Evolutionary conservation across 2,888 invertebrate genomes (phyloP), one percentile per base, ranked within the genome.

Genomic region (Callyntrura sp.): DNA sequence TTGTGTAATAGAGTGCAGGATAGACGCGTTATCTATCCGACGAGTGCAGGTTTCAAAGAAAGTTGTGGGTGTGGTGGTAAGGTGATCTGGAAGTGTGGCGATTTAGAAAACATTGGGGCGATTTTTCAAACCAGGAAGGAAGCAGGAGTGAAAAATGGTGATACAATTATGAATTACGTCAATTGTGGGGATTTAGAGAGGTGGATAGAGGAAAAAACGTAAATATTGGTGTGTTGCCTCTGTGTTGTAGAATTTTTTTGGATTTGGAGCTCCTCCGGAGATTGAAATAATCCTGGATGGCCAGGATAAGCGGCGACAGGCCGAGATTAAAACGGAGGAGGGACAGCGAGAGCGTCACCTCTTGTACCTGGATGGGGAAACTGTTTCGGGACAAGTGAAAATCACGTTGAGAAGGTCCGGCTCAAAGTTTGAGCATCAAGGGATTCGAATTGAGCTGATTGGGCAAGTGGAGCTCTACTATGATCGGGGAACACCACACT

Each of bases 391-490:
- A 11, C 94, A 98, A 97, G 98, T 99, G 65, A 98, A 98, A 95
- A 97, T 99, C 45, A 97, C 98, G 85, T 95, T 99, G 85, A 97
- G 98, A 94, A 99, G 99, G 95, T 97, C 98, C 45, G 99, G 99
- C 55, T 97, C 97, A 92, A 99, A 99, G 95, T 95, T 99, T 93
- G 99, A 99, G 94, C 99, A 99, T 95, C 99, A 99, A 95, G 99
- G 99, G 93, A 99, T 99, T 94, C 99, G 99, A 96, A 98, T 99
- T 94, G 99, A 99, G 95, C 98, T 99, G 94, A 96, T 97, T 93
- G 99, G 99, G 93, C 99, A 99, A 96, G 99, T 99, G 94, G 99
- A 99, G 95, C 96, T 99, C 94, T 99, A 98, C 95, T 99, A 99
- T 94, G 99, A 99, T 95, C 96, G 99, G 94, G 99, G 99, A 85